phyloP scores from a whole-genome alignment of 2,888 invertebrate species.

The Cantharis rustica region DNA sequence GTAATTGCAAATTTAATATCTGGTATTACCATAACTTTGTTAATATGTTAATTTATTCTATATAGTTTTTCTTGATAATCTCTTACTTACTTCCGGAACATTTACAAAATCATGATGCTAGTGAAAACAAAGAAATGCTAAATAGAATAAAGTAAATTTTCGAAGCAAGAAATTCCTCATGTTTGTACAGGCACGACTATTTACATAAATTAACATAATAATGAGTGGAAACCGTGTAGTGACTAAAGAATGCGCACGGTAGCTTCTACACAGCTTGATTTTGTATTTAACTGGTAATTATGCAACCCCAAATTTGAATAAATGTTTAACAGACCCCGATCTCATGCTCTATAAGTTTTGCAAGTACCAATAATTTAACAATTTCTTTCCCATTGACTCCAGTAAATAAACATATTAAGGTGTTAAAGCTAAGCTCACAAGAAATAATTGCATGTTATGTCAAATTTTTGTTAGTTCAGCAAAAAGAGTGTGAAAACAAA shows the following conservation, averaged over 20 bases:
- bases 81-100: conserved; percentile 4
- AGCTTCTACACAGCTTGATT: conserved; percentile 20
- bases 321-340: conserved; percentile 11
- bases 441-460: neutral
- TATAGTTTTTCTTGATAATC: neutral
- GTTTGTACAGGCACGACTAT: conserved; percentile 26
- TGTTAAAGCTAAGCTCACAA: neutral
- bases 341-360: conserved; percentile 4
- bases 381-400: conserved; percentile 1
- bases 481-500: conserved; percentile 16
- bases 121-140: conserved; percentile 18
- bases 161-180: conserved; percentile 23
- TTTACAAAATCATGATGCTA: conserved; percentile 13
- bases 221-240: conserved; percentile 16
- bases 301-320: conserved; percentile 23
- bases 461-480: conserved; percentile 1
- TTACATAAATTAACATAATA: conserved; percentile 31
- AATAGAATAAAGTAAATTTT: conserved; percentile 26
- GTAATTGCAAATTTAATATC: neutral
- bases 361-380: neutral
- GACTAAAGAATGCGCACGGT: conserved; percentile 19
- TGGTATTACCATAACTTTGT: neutral
- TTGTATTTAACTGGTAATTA: conserved; percentile 21
- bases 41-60: neutral
- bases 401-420: neutral